These are phyloP conservation scores for Prunella himalayana DNA, from an alignment of 2,113 vertebrate genomes.

Conservation along the genomic window DNA sequence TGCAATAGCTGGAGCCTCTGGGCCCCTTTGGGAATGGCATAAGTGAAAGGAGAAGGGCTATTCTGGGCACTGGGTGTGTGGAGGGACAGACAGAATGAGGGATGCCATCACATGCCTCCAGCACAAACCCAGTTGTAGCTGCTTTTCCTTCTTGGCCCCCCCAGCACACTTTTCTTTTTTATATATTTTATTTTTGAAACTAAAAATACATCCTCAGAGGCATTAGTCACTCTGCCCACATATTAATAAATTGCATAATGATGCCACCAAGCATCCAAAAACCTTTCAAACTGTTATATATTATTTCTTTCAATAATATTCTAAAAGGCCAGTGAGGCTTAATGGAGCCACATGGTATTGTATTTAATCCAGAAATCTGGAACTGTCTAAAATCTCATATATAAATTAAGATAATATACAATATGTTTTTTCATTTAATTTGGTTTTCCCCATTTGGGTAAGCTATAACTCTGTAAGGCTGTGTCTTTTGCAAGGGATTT, in stretches of 20 bases:
- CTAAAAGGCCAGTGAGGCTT: slow-evolving; percentile 53
- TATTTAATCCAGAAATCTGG: slow-evolving; percentile 66
- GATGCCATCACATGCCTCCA: not conserved
- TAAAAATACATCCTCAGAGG: slow-evolving; percentile 56
- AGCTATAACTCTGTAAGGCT: not conserved
- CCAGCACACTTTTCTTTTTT: not conserved
- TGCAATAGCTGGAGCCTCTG: not conserved
- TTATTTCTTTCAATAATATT: slow-evolving; percentile 64
- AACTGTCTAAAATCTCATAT: slow-evolving; percentile 53
- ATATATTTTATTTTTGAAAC: slow-evolving; percentile 2
- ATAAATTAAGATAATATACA: slow-evolving; percentile 60
- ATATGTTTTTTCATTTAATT: slow-evolving; percentile 61
- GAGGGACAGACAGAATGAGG: not conserved
- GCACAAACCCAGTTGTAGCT: slow-evolving; percentile 21
- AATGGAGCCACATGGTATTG: slow-evolving; percentile 65
- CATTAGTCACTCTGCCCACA: slow-evolving; percentile 67
- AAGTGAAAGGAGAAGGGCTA: not conserved
- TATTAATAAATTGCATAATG: slow-evolving; percentile 69
- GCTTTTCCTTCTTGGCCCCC: not conserved
- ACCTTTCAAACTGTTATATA: slow-evolving; percentile 62
- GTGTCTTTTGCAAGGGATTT: slow-evolving; percentile 19
- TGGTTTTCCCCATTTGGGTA: slow-evolving; percentile 11
- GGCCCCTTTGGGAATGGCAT: not conserved
- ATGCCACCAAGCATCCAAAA: slow-evolving; percentile 64
- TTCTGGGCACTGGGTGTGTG: not conserved